phyloP scores from a whole-genome alignment of 2,888 invertebrate genomes.

The Dermolepida albohirtum region DNA sequence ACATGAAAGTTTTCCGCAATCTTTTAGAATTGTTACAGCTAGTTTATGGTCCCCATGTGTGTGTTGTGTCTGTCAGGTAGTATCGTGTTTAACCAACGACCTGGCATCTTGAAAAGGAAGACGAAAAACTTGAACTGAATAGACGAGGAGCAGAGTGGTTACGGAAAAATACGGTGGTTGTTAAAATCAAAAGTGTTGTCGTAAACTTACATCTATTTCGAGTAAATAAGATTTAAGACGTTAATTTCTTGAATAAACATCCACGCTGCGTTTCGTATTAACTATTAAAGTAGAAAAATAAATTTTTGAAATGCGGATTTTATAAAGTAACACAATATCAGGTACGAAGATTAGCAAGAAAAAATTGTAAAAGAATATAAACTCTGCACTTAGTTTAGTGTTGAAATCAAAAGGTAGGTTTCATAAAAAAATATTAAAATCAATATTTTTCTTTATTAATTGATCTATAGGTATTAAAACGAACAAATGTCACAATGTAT shows the following conservation, averaged over 20 bases:
- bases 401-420: too few relatives aligned
- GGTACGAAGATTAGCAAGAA: too few relatives aligned
- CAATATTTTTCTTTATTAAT: too few relatives aligned
- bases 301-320: too few relatives aligned
- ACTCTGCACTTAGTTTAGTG: too few relatives aligned
- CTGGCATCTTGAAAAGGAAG: not conserved
- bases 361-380: too few relatives aligned
- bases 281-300: too few relatives aligned
- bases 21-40: constrained; percentile 35
- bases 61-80: constrained; percentile 29
- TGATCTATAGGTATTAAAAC: too few relatives aligned
- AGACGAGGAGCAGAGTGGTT: constrained; percentile 4
- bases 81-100: constrained; percentile 18
- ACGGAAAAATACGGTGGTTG: constrained; percentile 33
- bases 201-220: constrained; percentile 34
- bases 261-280: not conserved
- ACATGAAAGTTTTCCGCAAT: constrained; percentile 38
- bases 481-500: too few relatives aligned
- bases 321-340: too few relatives aligned
- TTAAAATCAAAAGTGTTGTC: constrained; percentile 40
- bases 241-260: constrained; percentile 8
- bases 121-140: too few relatives aligned
- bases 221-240: constrained; percentile 26
- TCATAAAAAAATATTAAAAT: too few relatives aligned
- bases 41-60: constrained; percentile 33